These are phyloP conservation scores for Lordiphosa stackelbergi DNA, from an alignment of 1,140 invertebrate species.

Conservation along the genomic window DNA sequence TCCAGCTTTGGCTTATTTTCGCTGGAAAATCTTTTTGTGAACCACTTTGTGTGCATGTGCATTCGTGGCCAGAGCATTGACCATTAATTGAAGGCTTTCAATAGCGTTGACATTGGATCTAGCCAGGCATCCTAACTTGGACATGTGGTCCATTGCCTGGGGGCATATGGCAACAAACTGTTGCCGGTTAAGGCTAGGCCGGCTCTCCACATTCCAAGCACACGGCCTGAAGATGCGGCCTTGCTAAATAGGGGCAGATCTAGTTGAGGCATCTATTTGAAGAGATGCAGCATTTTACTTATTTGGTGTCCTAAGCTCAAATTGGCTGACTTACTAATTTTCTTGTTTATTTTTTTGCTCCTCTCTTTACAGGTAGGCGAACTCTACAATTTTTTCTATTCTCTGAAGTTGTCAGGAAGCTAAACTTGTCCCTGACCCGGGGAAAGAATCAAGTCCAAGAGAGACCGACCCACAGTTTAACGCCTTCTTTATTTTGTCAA, in stretches of 20 bases:
- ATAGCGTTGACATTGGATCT: slow-evolving; percentile 63
- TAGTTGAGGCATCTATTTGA: too few species aligned
- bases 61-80: slow-evolving; percentile 45
- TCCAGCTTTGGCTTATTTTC: slow-evolving; percentile 52
- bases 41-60: slow-evolving; percentile 39
- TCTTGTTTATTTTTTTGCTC: neutral
- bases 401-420: too few species aligned
- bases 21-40: slow-evolving; percentile 53
- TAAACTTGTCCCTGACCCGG: too few species aligned
- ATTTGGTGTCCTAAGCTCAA: too few species aligned
- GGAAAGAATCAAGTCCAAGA: too few species aligned
- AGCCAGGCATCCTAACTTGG: slow-evolving; percentile 15
- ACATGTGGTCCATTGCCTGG: slow-evolving; percentile 45
- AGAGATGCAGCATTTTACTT: too few species aligned
- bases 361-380: too few species aligned
- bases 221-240: slow-evolving; percentile 34
- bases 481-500: too few species aligned
- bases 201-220: slow-evolving; percentile 15
- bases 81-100: slow-evolving; percentile 61
- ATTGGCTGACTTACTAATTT: slow-evolving; percentile 2
- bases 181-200: slow-evolving; percentile 9
- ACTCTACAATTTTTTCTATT: too few species aligned
- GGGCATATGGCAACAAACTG: slow-evolving; percentile 24
- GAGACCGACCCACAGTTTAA: too few species aligned
- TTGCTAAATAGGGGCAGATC: slow-evolving; percentile 33